Percentiles rank a stretch among this genome's conserved stretches.
Conservation (phyloP, 1,140 invertebrate species). For the Drosophila guanche region DNA sequence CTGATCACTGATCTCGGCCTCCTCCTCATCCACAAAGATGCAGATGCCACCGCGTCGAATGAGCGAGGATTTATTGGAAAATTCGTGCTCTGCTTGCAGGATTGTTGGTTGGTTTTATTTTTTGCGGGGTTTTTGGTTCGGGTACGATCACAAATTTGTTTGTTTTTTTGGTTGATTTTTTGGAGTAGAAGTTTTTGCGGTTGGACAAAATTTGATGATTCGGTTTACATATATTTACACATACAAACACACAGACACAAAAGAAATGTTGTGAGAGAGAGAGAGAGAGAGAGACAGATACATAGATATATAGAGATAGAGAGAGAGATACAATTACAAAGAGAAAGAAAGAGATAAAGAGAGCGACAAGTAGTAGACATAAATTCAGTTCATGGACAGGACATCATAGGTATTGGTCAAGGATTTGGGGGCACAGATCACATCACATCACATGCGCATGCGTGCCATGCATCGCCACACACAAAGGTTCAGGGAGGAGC, state of each 20-base stretch:
- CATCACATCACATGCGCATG: constrained; percentile 36
- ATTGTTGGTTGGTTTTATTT: constrained; percentile 29
- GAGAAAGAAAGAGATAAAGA: constrained; percentile 40
- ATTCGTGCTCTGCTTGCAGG: constrained; percentile 64
- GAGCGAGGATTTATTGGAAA: constrained; percentile 78
- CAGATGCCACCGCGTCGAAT: constrained; percentile 83
- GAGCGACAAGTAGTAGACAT: constrained; percentile 37
- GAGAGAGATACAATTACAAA: constrained; percentile 41
- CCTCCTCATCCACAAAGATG: constrained; percentile 83
- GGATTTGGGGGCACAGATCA: constrained; percentile 1
- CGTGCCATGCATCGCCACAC: constrained; percentile 46
- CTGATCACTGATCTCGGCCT: constrained; percentile 68
- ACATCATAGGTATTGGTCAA: constrained; percentile 1
- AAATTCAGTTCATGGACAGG: constrained; percentile 9
- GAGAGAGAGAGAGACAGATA: constrained; percentile 11
- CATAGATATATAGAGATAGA: constrained; percentile 28
- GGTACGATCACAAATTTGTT: constrained; percentile 28
- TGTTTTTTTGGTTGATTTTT: constrained; percentile 38
- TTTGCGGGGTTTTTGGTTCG: constrained; percentile 1
- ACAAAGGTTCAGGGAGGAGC: constrained; percentile 22
- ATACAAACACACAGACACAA: constrained; percentile 51
- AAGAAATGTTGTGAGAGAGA: constrained; percentile 42
- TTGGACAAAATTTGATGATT: constrained; percentile 71
- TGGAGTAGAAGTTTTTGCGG: constrained; percentile 61
- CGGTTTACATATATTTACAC: constrained; percentile 56